A percentile compares a stretch with the other conserved stretches of the same genome.
These are phyloP conservation scores for Scomber colias DNA, from an alignment of 2,113 vertebrate species.

Conservation along the genomic window DNA sequence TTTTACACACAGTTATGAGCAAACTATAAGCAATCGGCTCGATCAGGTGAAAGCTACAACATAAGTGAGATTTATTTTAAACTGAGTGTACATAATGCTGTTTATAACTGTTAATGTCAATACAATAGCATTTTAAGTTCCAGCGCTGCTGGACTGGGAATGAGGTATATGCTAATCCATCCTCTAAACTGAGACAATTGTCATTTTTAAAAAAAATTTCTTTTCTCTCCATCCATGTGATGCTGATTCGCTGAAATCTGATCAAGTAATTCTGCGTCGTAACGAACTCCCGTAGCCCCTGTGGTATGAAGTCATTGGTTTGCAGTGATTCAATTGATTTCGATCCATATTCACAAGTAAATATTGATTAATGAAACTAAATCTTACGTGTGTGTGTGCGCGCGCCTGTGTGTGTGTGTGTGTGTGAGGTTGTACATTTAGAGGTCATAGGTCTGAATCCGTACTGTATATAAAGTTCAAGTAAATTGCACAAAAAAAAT, in stretches of 20 bases:
- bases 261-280: conserved; percentile 52
- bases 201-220: conserved; percentile 24
- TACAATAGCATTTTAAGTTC: conserved; percentile 82
- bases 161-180: conserved; percentile 87
- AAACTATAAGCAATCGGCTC: conserved; percentile 87
- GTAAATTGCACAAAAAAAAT: conserved; percentile 62
- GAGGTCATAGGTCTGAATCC: conserved; percentile 72
- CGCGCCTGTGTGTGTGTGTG: too few relatives aligned
- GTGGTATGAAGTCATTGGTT: conserved; percentile 49
- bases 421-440: conserved; percentile 61
- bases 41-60: conserved; percentile 87
- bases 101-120: conserved; percentile 80
- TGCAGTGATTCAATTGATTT: conserved; percentile 48
- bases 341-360: conserved; percentile 28
- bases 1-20: conserved; percentile 91
- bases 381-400: conserved; percentile 53
- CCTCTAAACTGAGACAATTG: conserved; percentile 67
- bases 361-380: conserved; percentile 40
- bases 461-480: conserved; percentile 57
- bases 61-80: conserved; percentile 67
- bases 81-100: conserved; percentile 78
- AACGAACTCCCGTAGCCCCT: conserved; percentile 40
- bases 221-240: conserved; percentile 77
- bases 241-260: conserved; percentile 65
- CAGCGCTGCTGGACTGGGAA: conserved; percentile 85